Percentiles rank a stretch among this genome's conserved stretches.
Evolutionary conservation across 2,113 vertebrate genomes (phyloP).

Genomic region (Siniperca knerii): DNA sequence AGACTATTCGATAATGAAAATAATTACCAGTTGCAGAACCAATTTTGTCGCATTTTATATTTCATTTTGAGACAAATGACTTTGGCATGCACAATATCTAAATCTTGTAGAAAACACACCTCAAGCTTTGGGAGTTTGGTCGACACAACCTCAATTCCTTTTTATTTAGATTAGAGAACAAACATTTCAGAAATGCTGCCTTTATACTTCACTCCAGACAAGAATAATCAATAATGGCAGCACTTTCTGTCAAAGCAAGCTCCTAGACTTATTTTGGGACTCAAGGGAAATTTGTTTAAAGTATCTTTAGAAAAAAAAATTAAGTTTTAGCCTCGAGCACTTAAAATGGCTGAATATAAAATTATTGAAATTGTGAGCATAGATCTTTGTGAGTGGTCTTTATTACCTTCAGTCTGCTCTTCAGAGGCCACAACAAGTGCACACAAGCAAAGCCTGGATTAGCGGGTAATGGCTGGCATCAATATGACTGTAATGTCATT

Average conservation of each 20-base stretch:
- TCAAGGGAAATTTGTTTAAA: constrained; percentile 77
- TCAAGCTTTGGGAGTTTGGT: not conserved
- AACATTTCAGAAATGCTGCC: constrained; percentile 47
- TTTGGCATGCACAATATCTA: not conserved
- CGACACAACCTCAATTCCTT: constrained; percentile 2
- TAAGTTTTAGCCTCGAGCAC: constrained; percentile 74
- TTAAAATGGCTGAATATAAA: constrained; percentile 82
- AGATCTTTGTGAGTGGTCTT: constrained; percentile 82
- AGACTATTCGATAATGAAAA: not conserved
- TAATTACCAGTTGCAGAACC: not conserved
- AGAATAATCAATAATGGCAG: constrained; percentile 68
- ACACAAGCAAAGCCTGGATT: constrained; percentile 74
- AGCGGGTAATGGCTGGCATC: constrained; percentile 84
- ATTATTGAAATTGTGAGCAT: constrained; percentile 85
- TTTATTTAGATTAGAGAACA: constrained; percentile 38
- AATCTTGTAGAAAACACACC: not conserved
- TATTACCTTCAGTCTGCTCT: constrained; percentile 78
- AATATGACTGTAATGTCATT: constrained; percentile 86
- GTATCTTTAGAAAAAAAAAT: constrained; percentile 72
- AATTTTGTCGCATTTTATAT: not conserved
- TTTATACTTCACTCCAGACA: constrained; percentile 64
- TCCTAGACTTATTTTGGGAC: constrained; percentile 59
- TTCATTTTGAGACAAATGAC: not conserved
- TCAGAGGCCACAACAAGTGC: constrained; percentile 74
- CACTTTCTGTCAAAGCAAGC: constrained; percentile 69